A percentile compares a stretch with the other conserved stretches of the same genome.
Evolutionary conservation across 2,888 invertebrate species (phyloP).

Genomic region (Ormia ochracea): DNA sequence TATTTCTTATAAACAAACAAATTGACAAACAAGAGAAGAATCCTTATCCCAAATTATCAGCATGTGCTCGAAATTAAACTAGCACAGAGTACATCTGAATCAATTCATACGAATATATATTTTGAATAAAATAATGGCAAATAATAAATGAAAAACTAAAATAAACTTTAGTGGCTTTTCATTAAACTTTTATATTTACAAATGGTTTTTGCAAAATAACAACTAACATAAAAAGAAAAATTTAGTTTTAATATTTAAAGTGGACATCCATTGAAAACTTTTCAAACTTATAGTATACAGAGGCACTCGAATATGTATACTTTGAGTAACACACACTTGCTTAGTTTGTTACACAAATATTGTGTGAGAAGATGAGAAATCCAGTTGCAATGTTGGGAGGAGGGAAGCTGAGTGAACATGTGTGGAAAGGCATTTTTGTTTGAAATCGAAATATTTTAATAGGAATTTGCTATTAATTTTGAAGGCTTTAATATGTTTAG

Average conservation of each 20-base stretch:
- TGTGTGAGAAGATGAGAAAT: not conserved
- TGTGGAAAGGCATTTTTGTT: too few relatives aligned
- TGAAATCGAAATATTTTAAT: too few relatives aligned
- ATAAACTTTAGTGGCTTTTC: not conserved
- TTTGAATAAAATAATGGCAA: not conserved
- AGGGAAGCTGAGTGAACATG: too few relatives aligned
- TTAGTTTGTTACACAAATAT: not conserved
- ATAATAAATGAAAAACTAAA: constrained; percentile 10
- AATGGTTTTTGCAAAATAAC: constrained; percentile 36
- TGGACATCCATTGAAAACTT: constrained; percentile 49
- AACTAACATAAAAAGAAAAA: constrained; percentile 10
- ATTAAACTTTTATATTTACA: constrained; percentile 23
- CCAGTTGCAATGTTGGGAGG: not conserved
- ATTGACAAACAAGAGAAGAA: not conserved
- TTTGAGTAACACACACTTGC: not conserved
- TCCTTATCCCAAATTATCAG: not conserved
- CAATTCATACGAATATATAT: not conserved
- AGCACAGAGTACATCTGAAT: not conserved
- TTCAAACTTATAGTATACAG: not conserved
- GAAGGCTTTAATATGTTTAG: too few relatives aligned
- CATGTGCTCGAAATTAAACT: not conserved
- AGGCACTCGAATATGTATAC: not conserved
- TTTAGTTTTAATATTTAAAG: constrained; percentile 29
- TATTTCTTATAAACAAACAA: too few relatives aligned
- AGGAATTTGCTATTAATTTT: too few relatives aligned